Evolutionary conservation across 2,888 invertebrate genomes (phyloP).

Genomic region (Lordiphosa fenestrarum): DNA sequence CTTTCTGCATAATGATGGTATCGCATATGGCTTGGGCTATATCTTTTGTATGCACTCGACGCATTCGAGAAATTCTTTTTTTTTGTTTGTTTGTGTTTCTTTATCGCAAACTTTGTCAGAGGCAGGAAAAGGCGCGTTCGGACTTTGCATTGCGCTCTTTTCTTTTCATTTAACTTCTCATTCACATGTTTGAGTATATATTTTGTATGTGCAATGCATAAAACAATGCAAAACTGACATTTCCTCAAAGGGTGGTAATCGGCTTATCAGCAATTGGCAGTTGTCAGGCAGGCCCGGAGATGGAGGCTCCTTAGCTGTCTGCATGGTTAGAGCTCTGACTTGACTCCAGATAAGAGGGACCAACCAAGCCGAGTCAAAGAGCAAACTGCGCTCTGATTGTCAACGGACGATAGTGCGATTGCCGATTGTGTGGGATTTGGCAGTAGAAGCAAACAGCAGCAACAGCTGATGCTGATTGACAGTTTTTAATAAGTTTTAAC

Average conservation of each 20-base stretch:
- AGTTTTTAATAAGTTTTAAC: neutral
- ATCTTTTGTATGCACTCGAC: slow-evolving; percentile 65
- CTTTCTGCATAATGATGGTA: slow-evolving; percentile 3
- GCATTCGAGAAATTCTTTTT: slow-evolving; percentile 54
- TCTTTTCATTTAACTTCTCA: slow-evolving; percentile 20
- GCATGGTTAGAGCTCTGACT: slow-evolving; percentile 17
- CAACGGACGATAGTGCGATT: slow-evolving; percentile 24
- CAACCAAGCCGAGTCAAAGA: slow-evolving; percentile 50
- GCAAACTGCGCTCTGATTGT: slow-evolving; percentile 61
- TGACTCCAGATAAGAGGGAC: slow-evolving; percentile 42
- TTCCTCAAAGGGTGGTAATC: slow-evolving; percentile 53
- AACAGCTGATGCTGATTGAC: slow-evolving; percentile 10
- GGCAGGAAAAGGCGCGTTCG: slow-evolving; percentile 68
- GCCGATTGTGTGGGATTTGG: slow-evolving; percentile 11
- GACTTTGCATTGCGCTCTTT: slow-evolving; percentile 47
- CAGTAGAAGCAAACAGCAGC: slow-evolving; percentile 1
- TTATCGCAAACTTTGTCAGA: slow-evolving; percentile 66
- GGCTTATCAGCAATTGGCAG: slow-evolving; percentile 40
- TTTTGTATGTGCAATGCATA: slow-evolving; percentile 49
- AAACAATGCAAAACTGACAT: slow-evolving; percentile 60
- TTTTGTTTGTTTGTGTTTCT: slow-evolving; percentile 21
- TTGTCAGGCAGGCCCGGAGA: slow-evolving; percentile 1
- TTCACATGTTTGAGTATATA: slow-evolving; percentile 26
- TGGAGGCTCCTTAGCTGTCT: slow-evolving; percentile 11
- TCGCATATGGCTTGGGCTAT: slow-evolving; percentile 44